Conservation (phyloP, 2,113 vertebrate genomes). For the Conger conger region DNA sequence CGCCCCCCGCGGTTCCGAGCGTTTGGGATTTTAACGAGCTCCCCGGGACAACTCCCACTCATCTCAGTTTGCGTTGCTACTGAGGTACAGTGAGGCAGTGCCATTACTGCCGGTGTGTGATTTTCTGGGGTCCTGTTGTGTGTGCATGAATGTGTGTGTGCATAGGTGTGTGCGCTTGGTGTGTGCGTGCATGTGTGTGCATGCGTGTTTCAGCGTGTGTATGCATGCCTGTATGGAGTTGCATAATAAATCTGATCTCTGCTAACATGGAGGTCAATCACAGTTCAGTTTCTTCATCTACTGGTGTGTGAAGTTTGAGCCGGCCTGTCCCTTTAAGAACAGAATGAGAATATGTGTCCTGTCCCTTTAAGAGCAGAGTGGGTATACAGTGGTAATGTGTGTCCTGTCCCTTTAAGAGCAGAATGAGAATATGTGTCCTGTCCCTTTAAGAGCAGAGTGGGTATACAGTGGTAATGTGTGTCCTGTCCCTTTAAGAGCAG, state of each 20-base stretch:
- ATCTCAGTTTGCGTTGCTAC: not conserved
- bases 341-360: no score
- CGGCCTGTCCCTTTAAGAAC: not conserved
- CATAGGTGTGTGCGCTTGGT: no score
- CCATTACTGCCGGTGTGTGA: constrained; percentile 5
- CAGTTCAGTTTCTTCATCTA: not conserved
- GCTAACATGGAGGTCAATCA: not conserved
- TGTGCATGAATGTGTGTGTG: no score
- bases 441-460: no score
- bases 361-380: no score
- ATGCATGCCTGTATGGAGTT: not conserved
- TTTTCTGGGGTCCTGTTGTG: not conserved
- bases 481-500: no score
- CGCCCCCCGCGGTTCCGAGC: constrained; percentile 56
- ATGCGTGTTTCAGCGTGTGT: no score
- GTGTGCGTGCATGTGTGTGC: no score
- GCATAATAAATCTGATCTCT: not conserved
- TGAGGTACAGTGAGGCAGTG: not conserved
- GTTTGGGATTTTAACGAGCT: constrained; percentile 64
- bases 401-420: no score
- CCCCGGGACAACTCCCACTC: constrained; percentile 50
- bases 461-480: no score
- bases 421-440: no score
- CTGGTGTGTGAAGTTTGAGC: not conserved
- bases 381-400: no score